Conservation (phyloP, 2,113 vertebrate genomes). For the Podiceps cristatus region DNA sequence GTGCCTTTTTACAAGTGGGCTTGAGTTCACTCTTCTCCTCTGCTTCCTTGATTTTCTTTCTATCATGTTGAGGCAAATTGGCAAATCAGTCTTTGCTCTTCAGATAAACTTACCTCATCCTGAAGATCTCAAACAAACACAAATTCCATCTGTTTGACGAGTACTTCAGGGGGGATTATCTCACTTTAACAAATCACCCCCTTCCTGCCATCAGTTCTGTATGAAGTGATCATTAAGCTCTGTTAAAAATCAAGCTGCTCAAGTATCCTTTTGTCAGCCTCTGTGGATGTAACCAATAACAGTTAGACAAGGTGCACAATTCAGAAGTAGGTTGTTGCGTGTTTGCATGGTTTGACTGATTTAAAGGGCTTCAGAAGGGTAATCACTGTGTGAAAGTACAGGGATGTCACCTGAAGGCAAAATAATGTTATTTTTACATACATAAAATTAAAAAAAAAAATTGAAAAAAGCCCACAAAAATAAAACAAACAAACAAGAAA, state of each 20-base stretch:
- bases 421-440: background rate
- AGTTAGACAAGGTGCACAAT: background rate
- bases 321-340: background rate
- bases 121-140: background rate
- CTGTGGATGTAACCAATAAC: background rate
- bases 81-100: background rate
- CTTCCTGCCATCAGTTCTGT: background rate
- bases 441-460: background rate
- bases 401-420: background rate
- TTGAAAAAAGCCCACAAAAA: too few species aligned
- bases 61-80: background rate
- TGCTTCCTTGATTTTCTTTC: background rate
- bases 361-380: background rate
- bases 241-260: background rate
- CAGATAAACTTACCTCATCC: background rate
- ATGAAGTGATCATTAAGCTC: background rate
- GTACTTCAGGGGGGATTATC: background rate
- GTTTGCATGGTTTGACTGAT: background rate
- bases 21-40: background rate
- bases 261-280: background rate
- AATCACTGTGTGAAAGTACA: background rate
- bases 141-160: background rate
- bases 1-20: background rate
- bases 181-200: background rate
- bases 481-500: too few species aligned